phyloP scores from a whole-genome alignment of 2,113 vertebrate species.

The human region DNA sequence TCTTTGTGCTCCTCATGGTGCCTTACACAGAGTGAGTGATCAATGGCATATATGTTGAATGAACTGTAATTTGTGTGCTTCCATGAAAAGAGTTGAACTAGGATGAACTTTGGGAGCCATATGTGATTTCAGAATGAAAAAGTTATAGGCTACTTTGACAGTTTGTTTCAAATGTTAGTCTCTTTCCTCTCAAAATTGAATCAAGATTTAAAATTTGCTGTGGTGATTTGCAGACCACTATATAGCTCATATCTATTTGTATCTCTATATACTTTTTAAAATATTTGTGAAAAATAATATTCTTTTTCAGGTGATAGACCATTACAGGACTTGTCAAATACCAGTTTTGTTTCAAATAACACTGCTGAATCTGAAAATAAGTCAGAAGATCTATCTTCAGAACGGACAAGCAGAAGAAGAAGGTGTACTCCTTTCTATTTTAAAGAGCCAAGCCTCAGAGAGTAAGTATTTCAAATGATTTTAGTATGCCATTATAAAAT shows the following conservation, averaged over 20 bases:
- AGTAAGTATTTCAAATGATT: conserved; percentile 65
- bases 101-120: neutral
- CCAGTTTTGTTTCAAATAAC: neutral
- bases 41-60: neutral
- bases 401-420: conserved; percentile 61
- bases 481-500: neutral
- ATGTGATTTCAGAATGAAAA: conserved; percentile 34
- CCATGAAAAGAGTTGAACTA: neutral
- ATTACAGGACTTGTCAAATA: conserved; percentile 82
- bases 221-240: neutral
- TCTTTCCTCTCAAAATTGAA: neutral
- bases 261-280: neutral
- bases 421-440: conserved; percentile 65
- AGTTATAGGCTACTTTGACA: neutral
- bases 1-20: neutral
- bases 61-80: neutral
- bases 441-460: conserved; percentile 78
- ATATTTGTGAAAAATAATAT: conserved; percentile 56
- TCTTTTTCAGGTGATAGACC: conserved; percentile 77
- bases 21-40: neutral
- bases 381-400: conserved; percentile 50
- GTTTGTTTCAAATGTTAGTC: conserved; percentile 28
- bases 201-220: conserved; percentile 17
- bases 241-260: neutral
- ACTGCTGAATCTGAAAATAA: conserved; percentile 48